Percentiles rank a stretch among this genome's conserved stretches.
Evolutionary conservation across 2,888 invertebrate species (phyloP).

Genomic region (Andrena hattorfiana): DNA sequence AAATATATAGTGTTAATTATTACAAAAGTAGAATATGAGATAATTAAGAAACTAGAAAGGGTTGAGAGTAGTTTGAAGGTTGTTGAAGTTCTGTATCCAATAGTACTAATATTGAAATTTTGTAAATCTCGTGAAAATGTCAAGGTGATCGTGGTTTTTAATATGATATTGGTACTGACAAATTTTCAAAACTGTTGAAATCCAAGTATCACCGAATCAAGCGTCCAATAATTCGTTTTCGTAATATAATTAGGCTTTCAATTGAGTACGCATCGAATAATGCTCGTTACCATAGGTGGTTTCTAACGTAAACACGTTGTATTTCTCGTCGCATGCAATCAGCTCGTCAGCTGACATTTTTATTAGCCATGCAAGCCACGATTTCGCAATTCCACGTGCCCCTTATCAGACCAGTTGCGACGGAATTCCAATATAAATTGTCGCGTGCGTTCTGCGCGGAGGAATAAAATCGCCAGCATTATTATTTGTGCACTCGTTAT

Average conservation of each 20-base stretch:
- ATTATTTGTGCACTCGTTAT: no score
- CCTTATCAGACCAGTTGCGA: slow-evolving; percentile 30
- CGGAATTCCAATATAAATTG: not conserved
- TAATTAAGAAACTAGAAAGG: no score
- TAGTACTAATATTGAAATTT: no score
- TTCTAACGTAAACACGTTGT: slow-evolving; percentile 9
- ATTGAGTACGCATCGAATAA: not conserved
- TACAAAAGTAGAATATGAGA: no score
- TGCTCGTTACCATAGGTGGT: slow-evolving; percentile 1
- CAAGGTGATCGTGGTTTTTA: no score
- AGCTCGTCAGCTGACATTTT: slow-evolving; percentile 31
- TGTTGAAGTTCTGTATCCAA: no score
- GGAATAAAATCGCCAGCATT: slow-evolving; percentile 4
- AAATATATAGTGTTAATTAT: no score
- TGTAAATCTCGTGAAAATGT: no score
- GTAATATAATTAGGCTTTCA: not conserved
- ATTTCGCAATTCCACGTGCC: slow-evolving; percentile 19
- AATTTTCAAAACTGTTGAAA: not conserved
- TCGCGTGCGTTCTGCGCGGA: not conserved
- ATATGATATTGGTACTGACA: not conserved
- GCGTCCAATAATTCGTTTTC: slow-evolving; percentile 8
- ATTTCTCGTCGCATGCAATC: slow-evolving; percentile 19
- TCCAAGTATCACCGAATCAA: not conserved
- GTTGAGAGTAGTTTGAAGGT: no score
- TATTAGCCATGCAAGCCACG: slow-evolving; percentile 31